A percentile compares a stretch with the other conserved stretches of the same genome.
These are phyloP conservation scores for Bilobella aurantiaca DNA, from an alignment of 1,140 invertebrate genomes.

Conservation along the genomic window DNA sequence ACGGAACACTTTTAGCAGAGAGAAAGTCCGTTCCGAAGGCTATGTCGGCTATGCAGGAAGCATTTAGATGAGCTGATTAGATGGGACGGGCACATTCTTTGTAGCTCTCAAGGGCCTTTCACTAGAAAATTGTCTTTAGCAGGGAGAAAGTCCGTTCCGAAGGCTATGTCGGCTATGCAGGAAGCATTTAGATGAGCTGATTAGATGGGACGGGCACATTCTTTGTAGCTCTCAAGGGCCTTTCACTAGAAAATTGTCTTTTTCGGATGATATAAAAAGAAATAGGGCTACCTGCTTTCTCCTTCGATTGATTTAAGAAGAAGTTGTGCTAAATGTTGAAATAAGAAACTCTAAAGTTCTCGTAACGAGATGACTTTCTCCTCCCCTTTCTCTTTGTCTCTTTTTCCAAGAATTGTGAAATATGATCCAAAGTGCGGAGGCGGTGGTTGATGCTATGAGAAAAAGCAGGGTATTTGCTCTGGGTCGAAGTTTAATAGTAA, in stretches of 20 bases:
- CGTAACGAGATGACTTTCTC: background rate
- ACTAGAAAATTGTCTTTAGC: background rate
- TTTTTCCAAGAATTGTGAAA: constrained; percentile 2
- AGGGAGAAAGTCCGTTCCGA: too few relatives aligned
- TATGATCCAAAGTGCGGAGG: too few relatives aligned
- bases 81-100: background rate
- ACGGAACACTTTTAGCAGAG: background rate
- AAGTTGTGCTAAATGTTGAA: background rate
- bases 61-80: constrained; percentile 6
- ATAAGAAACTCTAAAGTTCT: background rate
- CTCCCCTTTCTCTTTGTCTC: background rate
- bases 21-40: background rate
- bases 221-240: background rate
- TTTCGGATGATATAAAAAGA: background rate
- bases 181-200: constrained; percentile 6
- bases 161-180: background rate
- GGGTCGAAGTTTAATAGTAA: background rate
- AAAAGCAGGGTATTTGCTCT: background rate
- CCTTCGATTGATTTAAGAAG: constrained; percentile 1
- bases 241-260: background rate
- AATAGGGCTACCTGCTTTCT: background rate
- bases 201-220: background rate
- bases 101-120: background rate
- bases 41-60: background rate
- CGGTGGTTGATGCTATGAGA: too few relatives aligned